Evolutionary conservation across 92 coral and sea anemone species (phyloP), one percentile per base, ranked within the genome.

Genomic region (Epizoanthus rinbou): DNA sequence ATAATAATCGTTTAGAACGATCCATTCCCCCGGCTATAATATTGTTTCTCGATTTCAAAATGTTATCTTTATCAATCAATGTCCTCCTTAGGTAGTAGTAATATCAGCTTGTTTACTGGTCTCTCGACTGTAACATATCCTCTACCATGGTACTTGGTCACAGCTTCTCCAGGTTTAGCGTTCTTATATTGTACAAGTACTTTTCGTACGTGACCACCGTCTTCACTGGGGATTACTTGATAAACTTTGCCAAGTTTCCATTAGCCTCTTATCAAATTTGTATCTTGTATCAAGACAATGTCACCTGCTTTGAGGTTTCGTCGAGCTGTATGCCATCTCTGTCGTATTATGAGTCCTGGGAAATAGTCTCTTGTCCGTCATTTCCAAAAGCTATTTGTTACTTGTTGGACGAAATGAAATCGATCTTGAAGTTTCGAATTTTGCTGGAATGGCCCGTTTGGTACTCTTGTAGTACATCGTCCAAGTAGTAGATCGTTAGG

Each of bases 121-220:
- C 91, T 35, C 35, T 88, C 85, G 11, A 88, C 76, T 69, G 88
- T 84, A 56, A 83, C 86, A 64, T 81, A 86, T 28, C 82, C 86
- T 59, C 73, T 63, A 54, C 87, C 91, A 43, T 60, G 56, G 73
- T 79, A 88, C 31, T 79, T 59, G 35, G 31, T 41, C 50, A 78
- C 76, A 15, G 78, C 85, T 76, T 89, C 92, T 45, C 92, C 87
- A 13, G 71, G 84, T 56, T 81, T 86, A 17, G 79, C 70, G 80
- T 86, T 89, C 85, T 89, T 89, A 76, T 82, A 86, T 57, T 82
- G 83, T 23, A 86, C 82, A 67, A 67, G 53, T 50, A 81, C 92
- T 35, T 86, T 89, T 24, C 92, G 50, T 13, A 89, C 89, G 57
- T 80, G 69, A 31, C 89, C 89, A 76, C 79, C 91, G 43, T 75